A percentile compares a stretch with the other conserved stretches of the same genome.
phyloP scores from a whole-genome alignment of 2,113 vertebrate species.

The Dromas ardeola region DNA sequence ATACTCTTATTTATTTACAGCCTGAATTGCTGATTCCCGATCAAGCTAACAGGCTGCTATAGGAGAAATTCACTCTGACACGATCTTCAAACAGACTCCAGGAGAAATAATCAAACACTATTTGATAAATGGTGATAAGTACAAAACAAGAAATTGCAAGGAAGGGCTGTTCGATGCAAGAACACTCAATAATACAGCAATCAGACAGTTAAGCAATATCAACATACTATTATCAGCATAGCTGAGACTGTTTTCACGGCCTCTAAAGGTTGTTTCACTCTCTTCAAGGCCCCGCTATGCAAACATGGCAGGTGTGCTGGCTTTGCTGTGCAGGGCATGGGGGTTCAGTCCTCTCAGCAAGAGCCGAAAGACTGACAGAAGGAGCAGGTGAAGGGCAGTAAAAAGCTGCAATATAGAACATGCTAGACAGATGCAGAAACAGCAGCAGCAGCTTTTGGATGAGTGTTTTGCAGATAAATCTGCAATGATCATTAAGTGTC shows the following conservation, averaged over 20 bases:
- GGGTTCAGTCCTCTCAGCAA: not conserved
- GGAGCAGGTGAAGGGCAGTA: not conserved
- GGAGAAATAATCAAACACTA: not conserved
- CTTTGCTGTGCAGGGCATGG: not conserved
- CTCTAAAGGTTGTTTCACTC: not conserved
- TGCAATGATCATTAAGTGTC: not conserved
- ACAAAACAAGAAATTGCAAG: not conserved
- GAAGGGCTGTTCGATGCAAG: not conserved
- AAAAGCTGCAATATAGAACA: not conserved
- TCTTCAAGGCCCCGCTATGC: not conserved
- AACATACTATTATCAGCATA: not conserved
- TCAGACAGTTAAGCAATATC: not conserved
- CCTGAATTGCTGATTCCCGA: not conserved
- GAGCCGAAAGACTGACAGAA: not conserved
- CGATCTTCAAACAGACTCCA: not conserved
- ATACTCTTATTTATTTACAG: not conserved
- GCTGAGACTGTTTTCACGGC: not conserved
- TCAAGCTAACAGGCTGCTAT: not conserved
- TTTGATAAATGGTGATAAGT: not conserved
- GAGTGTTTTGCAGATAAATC: not conserved
- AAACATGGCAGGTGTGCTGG: not conserved
- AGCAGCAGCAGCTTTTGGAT: not conserved
- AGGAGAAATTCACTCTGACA: not conserved
- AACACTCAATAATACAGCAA: not conserved
- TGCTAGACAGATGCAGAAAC: not conserved